Conservation (phyloP, 2,113 vertebrate genomes). For the Oryzias woworae region DNA sequence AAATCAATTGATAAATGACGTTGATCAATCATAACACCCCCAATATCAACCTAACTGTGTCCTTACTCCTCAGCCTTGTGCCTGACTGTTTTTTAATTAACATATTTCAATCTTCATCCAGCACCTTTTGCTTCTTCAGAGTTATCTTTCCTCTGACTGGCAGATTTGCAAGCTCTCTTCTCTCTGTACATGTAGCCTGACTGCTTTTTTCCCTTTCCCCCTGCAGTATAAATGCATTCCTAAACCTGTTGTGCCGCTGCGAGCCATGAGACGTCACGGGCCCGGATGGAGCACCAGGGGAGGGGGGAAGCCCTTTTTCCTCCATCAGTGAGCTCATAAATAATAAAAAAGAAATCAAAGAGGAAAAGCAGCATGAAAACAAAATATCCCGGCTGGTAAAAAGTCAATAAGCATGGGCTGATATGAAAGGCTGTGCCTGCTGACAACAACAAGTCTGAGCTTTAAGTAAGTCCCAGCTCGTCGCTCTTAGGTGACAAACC, state of each 20-base stretch:
- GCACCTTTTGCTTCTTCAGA: slow-evolving; percentile 21
- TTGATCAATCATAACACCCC: too few species aligned
- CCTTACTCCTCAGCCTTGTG: slow-evolving; percentile 30
- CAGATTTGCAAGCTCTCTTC: slow-evolving; percentile 30
- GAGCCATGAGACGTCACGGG: slow-evolving; percentile 50
- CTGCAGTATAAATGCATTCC: slow-evolving; percentile 53
- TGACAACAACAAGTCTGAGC: slow-evolving; percentile 27
- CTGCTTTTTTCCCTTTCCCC: slow-evolving; percentile 32
- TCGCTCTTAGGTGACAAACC: slow-evolving; percentile 48
- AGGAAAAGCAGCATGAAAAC: slow-evolving; percentile 45
- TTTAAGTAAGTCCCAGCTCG: slow-evolving; percentile 24
- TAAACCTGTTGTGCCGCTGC: slow-evolving; percentile 52
- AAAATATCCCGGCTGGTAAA: slow-evolving; percentile 48
- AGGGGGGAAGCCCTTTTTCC: slow-evolving; percentile 36
- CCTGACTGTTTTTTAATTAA: slow-evolving; percentile 40
- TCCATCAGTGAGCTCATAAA: slow-evolving; percentile 60
- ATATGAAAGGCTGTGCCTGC: slow-evolving; percentile 30
- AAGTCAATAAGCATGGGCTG: slow-evolving; percentile 44
- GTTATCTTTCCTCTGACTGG: slow-evolving; percentile 27
- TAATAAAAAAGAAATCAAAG: slow-evolving; percentile 64
- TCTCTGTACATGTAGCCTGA: slow-evolving; percentile 31
- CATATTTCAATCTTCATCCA: slow-evolving; percentile 54
- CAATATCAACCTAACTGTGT: slow-evolving; percentile 13
- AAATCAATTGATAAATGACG: too few species aligned
- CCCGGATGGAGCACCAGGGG: slow-evolving; percentile 53